Conservation (phyloP, 37 sponge, comb jelly and placozoan species). For the Theonella swinhoei region DNA sequence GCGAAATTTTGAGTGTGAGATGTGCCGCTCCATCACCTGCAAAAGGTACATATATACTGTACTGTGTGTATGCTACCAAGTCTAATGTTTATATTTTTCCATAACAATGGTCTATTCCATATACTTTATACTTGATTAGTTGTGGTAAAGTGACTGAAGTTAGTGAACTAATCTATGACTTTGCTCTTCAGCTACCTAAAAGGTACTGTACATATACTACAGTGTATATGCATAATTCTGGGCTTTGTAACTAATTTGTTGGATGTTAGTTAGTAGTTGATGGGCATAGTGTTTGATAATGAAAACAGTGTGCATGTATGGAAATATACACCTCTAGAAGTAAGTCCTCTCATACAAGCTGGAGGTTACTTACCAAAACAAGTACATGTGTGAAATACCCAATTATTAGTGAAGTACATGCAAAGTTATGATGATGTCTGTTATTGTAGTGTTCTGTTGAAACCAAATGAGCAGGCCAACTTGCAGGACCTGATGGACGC, state of each 20-base stretch:
- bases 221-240: background rate
- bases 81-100: background rate
- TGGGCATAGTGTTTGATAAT: background rate
- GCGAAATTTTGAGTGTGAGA: constrained; percentile 63
- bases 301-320: too few relatives aligned
- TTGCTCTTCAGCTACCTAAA: constrained; percentile 53
- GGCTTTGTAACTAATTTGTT: too few relatives aligned
- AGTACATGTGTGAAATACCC: too few relatives aligned
- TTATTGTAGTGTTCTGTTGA: constrained; percentile 10
- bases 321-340: too few relatives aligned
- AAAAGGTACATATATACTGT: background rate
- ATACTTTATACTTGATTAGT: background rate
- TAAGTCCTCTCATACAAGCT: too few relatives aligned
- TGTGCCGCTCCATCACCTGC: constrained; percentile 54
- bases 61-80: background rate
- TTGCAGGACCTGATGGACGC: constrained; percentile 59
- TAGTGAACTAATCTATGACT: constrained; percentile 37
- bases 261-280: background rate
- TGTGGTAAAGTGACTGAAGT: constrained; percentile 31
- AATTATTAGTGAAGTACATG: too few relatives aligned
- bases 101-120: too few relatives aligned
- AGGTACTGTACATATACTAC: constrained; percentile 9
- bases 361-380: too few relatives aligned
- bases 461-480: constrained; percentile 32
- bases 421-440: background rate